Evolutionary conservation across 2,797 vertebrate species (phyloP).

Genomic region (Spinus olivaceus): DNA sequence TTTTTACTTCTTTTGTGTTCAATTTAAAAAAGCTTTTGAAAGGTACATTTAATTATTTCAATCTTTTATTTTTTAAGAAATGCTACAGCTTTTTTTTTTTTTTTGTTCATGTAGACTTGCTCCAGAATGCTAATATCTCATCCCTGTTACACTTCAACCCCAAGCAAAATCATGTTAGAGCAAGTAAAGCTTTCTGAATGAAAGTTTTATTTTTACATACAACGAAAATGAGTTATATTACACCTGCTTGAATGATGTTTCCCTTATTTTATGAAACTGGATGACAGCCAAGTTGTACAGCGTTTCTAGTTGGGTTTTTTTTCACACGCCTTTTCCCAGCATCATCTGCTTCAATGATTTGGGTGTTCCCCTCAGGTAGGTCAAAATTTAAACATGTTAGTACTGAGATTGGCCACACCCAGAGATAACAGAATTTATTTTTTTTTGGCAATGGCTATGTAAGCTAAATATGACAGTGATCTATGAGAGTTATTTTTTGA

Average conservation of each 20-base stretch:
- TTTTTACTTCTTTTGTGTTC: background rate
- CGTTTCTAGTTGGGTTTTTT: background rate
- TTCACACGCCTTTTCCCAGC: constrained; percentile 44
- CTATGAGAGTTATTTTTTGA: background rate
- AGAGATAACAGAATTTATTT: background rate
- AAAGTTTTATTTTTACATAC: constrained; percentile 57
- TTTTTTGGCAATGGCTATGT: background rate
- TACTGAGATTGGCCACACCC: constrained; percentile 43
- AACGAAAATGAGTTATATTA: constrained; percentile 50
- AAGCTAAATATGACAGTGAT: background rate
- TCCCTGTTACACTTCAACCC: background rate
- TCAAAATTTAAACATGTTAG: constrained; percentile 56
- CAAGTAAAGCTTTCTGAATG: constrained; percentile 46
- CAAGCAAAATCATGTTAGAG: constrained; percentile 59
- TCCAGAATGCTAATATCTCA: background rate
- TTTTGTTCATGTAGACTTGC: background rate
- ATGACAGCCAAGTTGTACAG: constrained; percentile 16
- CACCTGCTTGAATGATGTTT: constrained; percentile 51
- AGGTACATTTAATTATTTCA: background rate
- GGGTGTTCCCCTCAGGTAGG: constrained; percentile 48
- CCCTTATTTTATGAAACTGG: constrained; percentile 55
- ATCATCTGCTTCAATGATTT: constrained; percentile 44
- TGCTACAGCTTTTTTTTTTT: background rate
- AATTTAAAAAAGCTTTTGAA: background rate
- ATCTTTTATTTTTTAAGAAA: background rate